Conservation (phyloP, 2,797 vertebrate genomes). For the Acomys russatus region DNA sequence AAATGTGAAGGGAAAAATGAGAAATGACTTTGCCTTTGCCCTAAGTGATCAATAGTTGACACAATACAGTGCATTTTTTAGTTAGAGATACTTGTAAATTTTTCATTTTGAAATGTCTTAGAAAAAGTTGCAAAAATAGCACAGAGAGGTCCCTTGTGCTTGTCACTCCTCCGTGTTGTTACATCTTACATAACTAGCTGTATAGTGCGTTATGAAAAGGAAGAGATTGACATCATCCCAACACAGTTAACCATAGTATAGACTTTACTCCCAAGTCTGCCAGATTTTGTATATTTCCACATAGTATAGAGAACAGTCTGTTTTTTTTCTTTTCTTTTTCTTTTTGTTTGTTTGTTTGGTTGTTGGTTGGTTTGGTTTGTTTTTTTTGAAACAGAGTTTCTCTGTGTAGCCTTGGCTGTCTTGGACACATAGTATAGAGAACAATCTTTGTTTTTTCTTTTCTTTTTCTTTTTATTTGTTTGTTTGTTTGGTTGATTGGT, state of each 20-base stretch:
- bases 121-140: constrained; percentile 48
- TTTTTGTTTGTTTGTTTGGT: too few species aligned
- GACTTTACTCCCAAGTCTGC: neutral
- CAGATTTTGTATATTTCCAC: neutral
- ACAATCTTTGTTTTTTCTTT: too few species aligned
- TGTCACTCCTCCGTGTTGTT: constrained; percentile 22
- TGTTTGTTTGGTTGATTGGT: too few species aligned
- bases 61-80: neutral
- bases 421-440: too few species aligned
- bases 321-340: too few species aligned
- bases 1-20: neutral
- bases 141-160: neutral
- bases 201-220: neutral
- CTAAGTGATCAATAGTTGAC: neutral
- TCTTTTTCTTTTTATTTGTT: too few species aligned
- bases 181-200: neutral
- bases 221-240: neutral
- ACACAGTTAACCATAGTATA: neutral
- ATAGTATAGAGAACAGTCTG: neutral
- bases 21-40: neutral
- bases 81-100: neutral
- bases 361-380: too few species aligned
- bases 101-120: constrained; percentile 59
- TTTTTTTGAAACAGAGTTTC: too few species aligned
- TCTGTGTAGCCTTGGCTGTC: too few species aligned